A percentile compares a stretch with the other conserved stretches of the same genome.
Evolutionary conservation across 2,888 invertebrate genomes (phyloP).

Genomic region (Lycia hirtaria): DNA sequence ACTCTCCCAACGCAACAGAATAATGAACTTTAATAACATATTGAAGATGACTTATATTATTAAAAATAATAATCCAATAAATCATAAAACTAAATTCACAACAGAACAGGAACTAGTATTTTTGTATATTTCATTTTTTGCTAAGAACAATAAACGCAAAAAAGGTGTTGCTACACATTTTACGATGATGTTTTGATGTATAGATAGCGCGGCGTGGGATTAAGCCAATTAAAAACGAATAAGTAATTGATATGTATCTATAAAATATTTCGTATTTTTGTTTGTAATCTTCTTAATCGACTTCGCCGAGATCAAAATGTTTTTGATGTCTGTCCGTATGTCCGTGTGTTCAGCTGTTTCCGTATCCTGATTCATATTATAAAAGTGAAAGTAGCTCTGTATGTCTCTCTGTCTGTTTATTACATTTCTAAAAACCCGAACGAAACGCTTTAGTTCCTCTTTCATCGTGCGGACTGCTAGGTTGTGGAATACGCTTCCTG

Average conservation of each 20-base stretch:
- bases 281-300: too few species aligned
- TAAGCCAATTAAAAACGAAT: conserved; percentile 24
- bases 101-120: background rate
- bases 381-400: too few species aligned
- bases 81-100: background rate
- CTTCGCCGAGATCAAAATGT: too few species aligned
- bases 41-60: background rate
- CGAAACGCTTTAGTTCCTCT: too few species aligned
- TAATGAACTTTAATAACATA: background rate
- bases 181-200: conserved; percentile 26
- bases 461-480: too few species aligned
- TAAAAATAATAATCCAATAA: background rate
- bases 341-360: too few species aligned
- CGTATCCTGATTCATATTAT: too few species aligned
- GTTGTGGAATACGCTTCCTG: too few species aligned
- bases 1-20: too few species aligned
- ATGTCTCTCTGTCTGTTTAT: too few species aligned
- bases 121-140: background rate
- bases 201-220: conserved; percentile 24
- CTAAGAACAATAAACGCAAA: conserved; percentile 16
- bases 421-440: too few species aligned
- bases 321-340: too few species aligned
- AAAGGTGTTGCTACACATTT: conserved; percentile 23
- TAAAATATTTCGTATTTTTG: background rate
- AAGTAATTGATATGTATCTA: conserved; percentile 9